Percentiles rank a stretch among this genome's conserved stretches.
Evolutionary conservation across 2,113 vertebrate genomes (phyloP).

Genomic region (Garra rufa): DNA sequence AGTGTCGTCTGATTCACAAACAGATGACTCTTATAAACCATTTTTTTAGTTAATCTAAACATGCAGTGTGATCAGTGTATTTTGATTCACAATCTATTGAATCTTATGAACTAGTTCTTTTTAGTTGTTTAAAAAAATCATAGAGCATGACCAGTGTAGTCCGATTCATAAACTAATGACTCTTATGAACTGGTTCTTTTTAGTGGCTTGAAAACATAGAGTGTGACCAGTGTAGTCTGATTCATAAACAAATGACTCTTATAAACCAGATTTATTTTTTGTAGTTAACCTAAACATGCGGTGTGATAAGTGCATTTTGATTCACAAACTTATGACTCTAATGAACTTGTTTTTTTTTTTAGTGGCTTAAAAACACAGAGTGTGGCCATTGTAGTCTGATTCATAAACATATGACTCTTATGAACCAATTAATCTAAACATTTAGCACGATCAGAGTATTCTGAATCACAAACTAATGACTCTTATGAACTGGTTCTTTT

Average conservation of each 20-base stretch:
- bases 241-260: background rate
- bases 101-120: background rate
- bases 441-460: no score
- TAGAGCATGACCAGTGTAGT: background rate
- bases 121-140: background rate
- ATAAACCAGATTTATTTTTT: background rate
- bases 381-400: no score
- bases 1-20: background rate
- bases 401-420: no score
- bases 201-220: background rate
- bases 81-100: background rate
- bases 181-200: background rate
- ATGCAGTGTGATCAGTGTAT: background rate
- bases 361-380: no score
- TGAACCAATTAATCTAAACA: no score
- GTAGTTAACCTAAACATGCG: background rate
- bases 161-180: background rate
- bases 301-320: no score
- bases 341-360: no score
- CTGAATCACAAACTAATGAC: no score
- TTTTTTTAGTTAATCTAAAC: background rate
- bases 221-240: background rate
- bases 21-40: background rate
- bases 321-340: no score
- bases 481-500: no score